phyloP scores from a whole-genome alignment of 2,797 vertebrate species.

The Darevskia nairensis region DNA sequence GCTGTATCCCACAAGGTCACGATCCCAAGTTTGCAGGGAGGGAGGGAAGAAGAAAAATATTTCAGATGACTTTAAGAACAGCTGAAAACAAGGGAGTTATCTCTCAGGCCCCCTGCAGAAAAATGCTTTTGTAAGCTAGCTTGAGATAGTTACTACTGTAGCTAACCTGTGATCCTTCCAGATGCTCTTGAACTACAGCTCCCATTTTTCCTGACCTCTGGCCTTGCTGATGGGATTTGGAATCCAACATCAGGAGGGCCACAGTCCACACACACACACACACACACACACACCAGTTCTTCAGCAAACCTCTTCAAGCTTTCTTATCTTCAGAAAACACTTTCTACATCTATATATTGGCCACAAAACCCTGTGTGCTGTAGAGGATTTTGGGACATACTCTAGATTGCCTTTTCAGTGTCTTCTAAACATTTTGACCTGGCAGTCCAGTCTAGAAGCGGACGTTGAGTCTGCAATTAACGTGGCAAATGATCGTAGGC shows the following conservation, averaged over 20 bases:
- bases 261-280: too few species aligned
- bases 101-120: neutral
- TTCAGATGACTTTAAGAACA: neutral
- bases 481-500: neutral
- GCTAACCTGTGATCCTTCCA: too few species aligned
- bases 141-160: neutral
- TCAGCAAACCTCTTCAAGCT: neutral
- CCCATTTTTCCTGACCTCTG: too few species aligned
- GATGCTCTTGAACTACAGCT: too few species aligned
- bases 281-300: too few species aligned
- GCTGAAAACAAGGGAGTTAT: neutral
- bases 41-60: neutral
- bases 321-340: neutral
- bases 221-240: too few species aligned
- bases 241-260: too few species aligned
- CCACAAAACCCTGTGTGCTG: neutral
- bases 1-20: neutral
- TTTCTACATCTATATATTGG: neutral
- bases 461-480: neutral
- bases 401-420: neutral
- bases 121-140: neutral
- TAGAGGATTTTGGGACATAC: neutral
- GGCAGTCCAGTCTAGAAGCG: neutral
- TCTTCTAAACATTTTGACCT: neutral
- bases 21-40: neutral